Percentiles rank a stretch among this genome's conserved stretches.
These are phyloP conservation scores for Camptogramma bilineatum DNA, from an alignment of 2,888 invertebrate genomes.

Conservation along the genomic window DNA sequence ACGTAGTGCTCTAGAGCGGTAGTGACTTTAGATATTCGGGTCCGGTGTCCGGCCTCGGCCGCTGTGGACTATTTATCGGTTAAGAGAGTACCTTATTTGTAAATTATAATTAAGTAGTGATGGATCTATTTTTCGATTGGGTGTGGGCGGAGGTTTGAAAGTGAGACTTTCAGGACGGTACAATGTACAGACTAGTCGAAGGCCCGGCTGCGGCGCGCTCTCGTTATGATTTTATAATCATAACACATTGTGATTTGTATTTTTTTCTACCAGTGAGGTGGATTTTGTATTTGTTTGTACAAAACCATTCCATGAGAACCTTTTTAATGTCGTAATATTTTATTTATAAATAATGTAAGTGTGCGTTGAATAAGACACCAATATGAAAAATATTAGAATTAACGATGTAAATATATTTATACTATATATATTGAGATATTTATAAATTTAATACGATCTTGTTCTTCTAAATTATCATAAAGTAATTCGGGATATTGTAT, in stretches of 20 bases:
- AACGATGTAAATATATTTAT: constrained; percentile 85
- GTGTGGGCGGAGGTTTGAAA: constrained; percentile 69
- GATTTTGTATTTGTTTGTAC: constrained; percentile 82
- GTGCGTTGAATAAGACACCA: constrained; percentile 85
- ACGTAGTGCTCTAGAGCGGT: constrained; percentile 81
- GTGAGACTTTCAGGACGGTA: constrained; percentile 81
- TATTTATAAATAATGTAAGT: constrained; percentile 78
- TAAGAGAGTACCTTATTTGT: constrained; percentile 83
- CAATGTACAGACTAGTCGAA: constrained; percentile 81
- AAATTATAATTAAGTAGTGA: constrained; percentile 84
- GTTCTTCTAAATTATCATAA: constrained; percentile 81
- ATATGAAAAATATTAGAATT: constrained; percentile 78
- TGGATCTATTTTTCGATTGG: constrained; percentile 82
- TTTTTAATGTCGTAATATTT: constrained; percentile 75
- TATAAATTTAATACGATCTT: constrained; percentile 84
- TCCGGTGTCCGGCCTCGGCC: constrained; percentile 66
- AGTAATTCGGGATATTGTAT: constrained; percentile 72
- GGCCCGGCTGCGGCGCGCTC: constrained; percentile 49
- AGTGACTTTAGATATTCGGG: constrained; percentile 71
- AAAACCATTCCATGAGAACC: constrained; percentile 83
- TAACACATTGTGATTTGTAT: constrained; percentile 76
- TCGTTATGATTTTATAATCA: constrained; percentile 60
- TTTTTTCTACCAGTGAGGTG: constrained; percentile 73
- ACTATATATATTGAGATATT: constrained; percentile 80
- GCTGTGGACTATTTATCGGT: constrained; percentile 75